Evolutionary conservation across 2,888 invertebrate species (phyloP), one percentile per base, ranked within the genome.

Genomic region (Carcina quercana): DNA sequence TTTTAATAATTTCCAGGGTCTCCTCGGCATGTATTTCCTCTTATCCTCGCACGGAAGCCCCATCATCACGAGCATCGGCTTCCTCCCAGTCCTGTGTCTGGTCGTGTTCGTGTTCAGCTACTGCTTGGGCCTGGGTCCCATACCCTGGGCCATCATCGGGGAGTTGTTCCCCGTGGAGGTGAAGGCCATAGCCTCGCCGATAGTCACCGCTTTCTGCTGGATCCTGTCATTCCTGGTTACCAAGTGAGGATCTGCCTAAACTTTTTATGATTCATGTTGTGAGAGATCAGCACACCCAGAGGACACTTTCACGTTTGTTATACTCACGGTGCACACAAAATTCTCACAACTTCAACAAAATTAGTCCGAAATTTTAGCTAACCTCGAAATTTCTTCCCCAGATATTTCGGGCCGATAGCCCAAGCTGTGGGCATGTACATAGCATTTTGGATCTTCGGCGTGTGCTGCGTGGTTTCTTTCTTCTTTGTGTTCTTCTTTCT

Each of bases 401-500:
- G 33, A n/a, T 25, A 13, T 7, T 34, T 28, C 25, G 25, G 24
- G 12, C 19, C 24, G 3, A 13, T 29, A 13, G 24, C 24, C 4
- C 3, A 24, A 5, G 19, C 10, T 2, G 7, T 28, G 19, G 28
- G 24, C 33, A 84, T 86, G 45, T 87, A 88, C 45, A 84, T 83
- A 1, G 88, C 90, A 0, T 94, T 93, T 74, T 90, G 91, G 86
- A 71, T 92, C 27, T 94, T 93, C 60, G 88, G 88, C 1, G 56
- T 68, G 0, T 84, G 68, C 50, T 82, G 82, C 29, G 66, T 80
- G 12, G 10, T 86, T 0, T 83, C 89, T 0, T 90, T 91, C 60
- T 79, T 92, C 57, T 96, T 95, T 72, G 88, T 91, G 0, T 66
- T 89, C 29, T 86, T 91, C 45, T 61, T 90, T 32, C 87, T 97